These are phyloP conservation scores for Crotalus viridis DNA, from an alignment of 2,113 vertebrate genomes.

Conservation along the genomic window DNA sequence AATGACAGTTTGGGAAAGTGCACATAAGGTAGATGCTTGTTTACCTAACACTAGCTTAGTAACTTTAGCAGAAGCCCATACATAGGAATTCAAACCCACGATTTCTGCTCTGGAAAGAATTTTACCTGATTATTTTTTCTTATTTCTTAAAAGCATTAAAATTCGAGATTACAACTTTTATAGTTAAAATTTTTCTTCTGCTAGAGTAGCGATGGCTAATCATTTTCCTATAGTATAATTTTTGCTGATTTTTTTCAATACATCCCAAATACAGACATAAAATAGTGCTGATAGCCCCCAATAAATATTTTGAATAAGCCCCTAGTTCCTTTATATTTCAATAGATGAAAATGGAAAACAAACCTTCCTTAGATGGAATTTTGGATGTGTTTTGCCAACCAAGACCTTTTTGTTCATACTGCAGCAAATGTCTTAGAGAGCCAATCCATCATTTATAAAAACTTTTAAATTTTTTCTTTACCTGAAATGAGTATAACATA, in stretches of 20 bases:
- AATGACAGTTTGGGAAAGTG: neutral
- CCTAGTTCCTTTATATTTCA: neutral
- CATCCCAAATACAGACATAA: neutral
- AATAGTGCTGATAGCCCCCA: neutral
- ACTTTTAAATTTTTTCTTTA: slow-evolving; percentile 68
- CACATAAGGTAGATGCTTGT: neutral
- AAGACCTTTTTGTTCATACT: neutral
- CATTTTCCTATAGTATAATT: neutral
- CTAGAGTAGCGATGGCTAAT: neutral
- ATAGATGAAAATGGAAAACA: neutral
- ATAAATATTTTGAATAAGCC: neutral
- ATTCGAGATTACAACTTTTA: neutral
- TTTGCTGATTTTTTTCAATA: neutral
- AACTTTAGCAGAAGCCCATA: neutral
- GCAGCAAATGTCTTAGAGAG: neutral
- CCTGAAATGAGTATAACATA: slow-evolving; percentile 32
- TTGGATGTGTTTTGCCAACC: neutral
- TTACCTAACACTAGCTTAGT: neutral
- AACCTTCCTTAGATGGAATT: neutral
- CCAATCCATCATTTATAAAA: slow-evolving; percentile 1
- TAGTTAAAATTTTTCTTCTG: neutral
- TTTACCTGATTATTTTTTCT: neutral
- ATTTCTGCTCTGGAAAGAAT: neutral
- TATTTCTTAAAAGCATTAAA: neutral
- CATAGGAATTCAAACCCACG: neutral